Conservation (phyloP, 2,113 vertebrate genomes). For the Gymnarchus niloticus region DNA sequence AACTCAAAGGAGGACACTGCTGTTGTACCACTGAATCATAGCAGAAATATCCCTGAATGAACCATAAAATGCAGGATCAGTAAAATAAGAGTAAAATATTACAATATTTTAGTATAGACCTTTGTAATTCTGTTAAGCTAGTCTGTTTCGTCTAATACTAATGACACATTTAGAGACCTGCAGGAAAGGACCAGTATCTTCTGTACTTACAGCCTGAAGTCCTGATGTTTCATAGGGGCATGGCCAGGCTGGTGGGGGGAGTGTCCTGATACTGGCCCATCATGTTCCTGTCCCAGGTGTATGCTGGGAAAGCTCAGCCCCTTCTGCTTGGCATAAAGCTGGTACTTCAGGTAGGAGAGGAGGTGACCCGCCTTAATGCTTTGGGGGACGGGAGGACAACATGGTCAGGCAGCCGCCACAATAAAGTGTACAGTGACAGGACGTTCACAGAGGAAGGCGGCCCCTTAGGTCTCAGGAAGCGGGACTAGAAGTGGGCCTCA, state of each 20-base stretch:
- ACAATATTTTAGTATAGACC: neutral
- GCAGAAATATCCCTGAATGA: too few species aligned
- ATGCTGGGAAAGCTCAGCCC: constrained; percentile 71
- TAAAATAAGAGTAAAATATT: neutral
- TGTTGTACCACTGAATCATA: too few species aligned
- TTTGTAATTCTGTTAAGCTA: neutral
- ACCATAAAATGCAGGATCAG: neutral
- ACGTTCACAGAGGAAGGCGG: too few species aligned
- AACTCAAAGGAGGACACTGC: too few species aligned
- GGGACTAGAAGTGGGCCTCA: neutral
- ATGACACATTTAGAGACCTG: neutral
- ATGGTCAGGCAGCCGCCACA: too few species aligned
- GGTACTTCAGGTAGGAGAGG: constrained; percentile 81
- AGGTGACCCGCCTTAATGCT: constrained; percentile 88
- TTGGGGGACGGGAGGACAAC: constrained; percentile 30
- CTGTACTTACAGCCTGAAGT: constrained; percentile 54
- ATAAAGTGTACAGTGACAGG: neutral
- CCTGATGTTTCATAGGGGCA: constrained; percentile 25
- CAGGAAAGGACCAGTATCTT: neutral
- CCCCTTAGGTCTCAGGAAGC: neutral
- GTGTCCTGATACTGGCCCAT: constrained; percentile 25
- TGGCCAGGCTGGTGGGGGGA: constrained; percentile 33
- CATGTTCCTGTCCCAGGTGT: constrained; percentile 56
- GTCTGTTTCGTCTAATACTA: neutral
- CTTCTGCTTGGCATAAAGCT: constrained; percentile 87